Evolutionary conservation across 2,888 invertebrate species (phyloP), one percentile per base, ranked within the genome.

Genomic region (Mythimna vitellina): DNA sequence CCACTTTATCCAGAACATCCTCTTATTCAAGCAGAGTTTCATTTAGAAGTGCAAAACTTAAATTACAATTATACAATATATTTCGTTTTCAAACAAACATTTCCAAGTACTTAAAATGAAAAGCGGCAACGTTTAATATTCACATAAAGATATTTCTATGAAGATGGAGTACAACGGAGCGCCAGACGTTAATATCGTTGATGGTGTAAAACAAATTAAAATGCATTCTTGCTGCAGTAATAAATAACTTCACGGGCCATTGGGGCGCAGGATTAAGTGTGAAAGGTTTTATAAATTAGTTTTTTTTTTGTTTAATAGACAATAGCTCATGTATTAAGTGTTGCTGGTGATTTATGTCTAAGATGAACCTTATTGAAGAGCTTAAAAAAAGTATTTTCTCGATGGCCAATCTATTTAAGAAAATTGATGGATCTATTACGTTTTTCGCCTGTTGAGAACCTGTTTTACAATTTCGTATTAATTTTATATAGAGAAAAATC

Each of bases 201-300:
- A 91, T 90, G 86, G 86, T 81, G 83, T 89, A 85, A 78, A 82
- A 88, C 88, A 89, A 92, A 92, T 92, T 92, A 91, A 92, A 92
- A 89, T 89, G 89, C 88, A 88, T 89, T 88, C 86, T 86, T 86
- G 81, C 85, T 87, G 88, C 88, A 89, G 87, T 86, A 83, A 90
- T 92, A 92, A 90, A 92, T 91, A 88, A 88, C 84, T 80, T 84
- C 70, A 82, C 75, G 71, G 64, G 53, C 81, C 81, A 87, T 84
- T 83, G 83, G 80, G 75, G 71, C 70, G 63, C 14, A 63, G 71
- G 75, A 57, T 71, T 72, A 76, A 62, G 54, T 63, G 76, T 73
- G 38, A 72, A 77, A 72, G 61, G 60, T 68, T 77, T 78, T 75
- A 71, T 54, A 17, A 73, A 69, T 79, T 64, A 62, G 42, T 74